Evolutionary conservation across 2,888 invertebrate species (phyloP).

Genomic region (Eristalis arbustorum): DNA sequence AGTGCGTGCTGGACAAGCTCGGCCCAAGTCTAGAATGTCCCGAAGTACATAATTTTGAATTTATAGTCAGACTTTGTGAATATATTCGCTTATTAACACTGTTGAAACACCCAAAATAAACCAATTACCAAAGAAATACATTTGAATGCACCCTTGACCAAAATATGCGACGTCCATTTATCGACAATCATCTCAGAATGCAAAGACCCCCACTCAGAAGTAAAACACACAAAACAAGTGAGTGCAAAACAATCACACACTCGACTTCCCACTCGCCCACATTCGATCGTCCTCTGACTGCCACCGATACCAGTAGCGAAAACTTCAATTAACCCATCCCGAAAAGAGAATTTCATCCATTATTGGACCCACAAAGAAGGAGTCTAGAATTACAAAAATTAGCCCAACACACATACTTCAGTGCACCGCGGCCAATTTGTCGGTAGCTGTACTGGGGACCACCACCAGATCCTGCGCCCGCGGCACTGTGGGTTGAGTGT

Average conservation of each 20-base stretch:
- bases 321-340: conserved; percentile 35
- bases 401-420: conserved; percentile 33
- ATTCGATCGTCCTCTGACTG: not conserved
- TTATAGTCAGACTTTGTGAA: too few species aligned
- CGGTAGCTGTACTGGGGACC: conserved; percentile 46
- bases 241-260: conserved; percentile 61
- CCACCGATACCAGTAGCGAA: not conserved
- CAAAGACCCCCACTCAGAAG: not conserved
- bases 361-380: conserved; percentile 14
- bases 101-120: too few species aligned
- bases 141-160: too few species aligned
- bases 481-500: conserved; percentile 73
- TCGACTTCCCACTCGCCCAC: conserved; percentile 19
- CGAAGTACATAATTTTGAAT: too few species aligned
- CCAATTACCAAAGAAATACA: too few species aligned
- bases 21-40: too few species aligned
- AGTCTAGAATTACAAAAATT: conserved; percentile 31
- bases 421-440: conserved; percentile 46
- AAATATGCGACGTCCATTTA: not conserved
- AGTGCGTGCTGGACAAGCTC: too few species aligned
- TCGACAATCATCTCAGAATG: not conserved
- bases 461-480: conserved; percentile 28
- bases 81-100: too few species aligned
- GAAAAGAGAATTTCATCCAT: conserved; percentile 12
- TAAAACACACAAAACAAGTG: not conserved